phyloP scores from a whole-genome alignment of 2,888 invertebrate genomes.

The Volucella zonaria region DNA sequence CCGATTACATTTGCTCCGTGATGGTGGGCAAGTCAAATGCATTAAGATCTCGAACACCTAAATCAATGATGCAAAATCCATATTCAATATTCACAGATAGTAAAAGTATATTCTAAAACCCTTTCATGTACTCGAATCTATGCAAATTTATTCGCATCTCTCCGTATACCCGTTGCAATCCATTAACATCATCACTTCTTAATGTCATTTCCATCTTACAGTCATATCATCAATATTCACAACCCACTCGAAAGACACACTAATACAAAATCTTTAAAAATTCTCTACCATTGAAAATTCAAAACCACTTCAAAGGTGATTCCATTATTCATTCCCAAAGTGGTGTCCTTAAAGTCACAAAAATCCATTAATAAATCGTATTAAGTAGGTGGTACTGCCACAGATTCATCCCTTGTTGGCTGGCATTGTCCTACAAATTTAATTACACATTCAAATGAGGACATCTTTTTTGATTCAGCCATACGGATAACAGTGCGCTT shows the following conservation, averaged over 20 bases:
- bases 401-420: constrained; percentile 47
- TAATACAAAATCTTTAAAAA: constrained; percentile 15
- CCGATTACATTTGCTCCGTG: too few relatives aligned
- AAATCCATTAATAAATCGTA: constrained; percentile 73
- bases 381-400: constrained; percentile 53
- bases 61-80: too few relatives aligned
- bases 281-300: constrained; percentile 55
- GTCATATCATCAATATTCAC: constrained; percentile 60
- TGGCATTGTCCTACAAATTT: constrained; percentile 58
- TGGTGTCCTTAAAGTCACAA: constrained; percentile 69
- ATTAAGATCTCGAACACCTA: too few relatives aligned
- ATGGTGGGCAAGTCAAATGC: too few relatives aligned
- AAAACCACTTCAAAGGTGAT: constrained; percentile 73
- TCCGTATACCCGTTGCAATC: background rate
- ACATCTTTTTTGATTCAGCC: constrained; percentile 41
- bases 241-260: constrained; percentile 53
- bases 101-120: background rate
- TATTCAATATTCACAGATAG: too few relatives aligned
- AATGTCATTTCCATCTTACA: constrained; percentile 29
- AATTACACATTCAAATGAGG: constrained; percentile 72
- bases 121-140: background rate
- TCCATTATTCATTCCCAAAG: constrained; percentile 66
- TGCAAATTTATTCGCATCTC: constrained; percentile 2
- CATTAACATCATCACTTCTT: constrained; percentile 46
- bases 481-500: constrained; percentile 61